Percentiles rank a stretch among this genome's conserved stretches.
phyloP scores from a whole-genome alignment of 2,113 vertebrate species.

The Aspidoscelis tigris region DNA sequence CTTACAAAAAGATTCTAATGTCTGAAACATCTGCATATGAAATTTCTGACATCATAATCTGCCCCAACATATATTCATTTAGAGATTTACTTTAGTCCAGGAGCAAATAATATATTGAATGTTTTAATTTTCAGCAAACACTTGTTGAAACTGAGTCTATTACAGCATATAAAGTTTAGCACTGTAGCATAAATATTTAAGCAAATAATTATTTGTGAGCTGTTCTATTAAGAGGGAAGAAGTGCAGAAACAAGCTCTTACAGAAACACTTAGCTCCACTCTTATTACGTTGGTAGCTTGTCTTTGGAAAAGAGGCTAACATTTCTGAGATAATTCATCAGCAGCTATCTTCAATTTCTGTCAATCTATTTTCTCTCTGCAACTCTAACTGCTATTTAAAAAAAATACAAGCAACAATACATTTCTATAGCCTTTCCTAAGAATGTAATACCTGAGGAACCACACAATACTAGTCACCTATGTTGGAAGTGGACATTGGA shows the following conservation, averaged over 20 bases:
- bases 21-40: constrained; percentile 12
- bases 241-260: not conserved
- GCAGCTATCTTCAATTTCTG: not conserved
- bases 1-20: constrained; percentile 37
- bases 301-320: constrained; percentile 33
- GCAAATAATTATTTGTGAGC: constrained; percentile 9
- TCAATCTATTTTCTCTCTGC: constrained; percentile 4
- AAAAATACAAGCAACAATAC: constrained; percentile 6
- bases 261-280: not conserved
- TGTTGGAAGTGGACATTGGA: not conserved
- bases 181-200: not conserved
- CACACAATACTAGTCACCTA: not conserved
- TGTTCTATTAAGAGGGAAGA: constrained; percentile 15
- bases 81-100: constrained; percentile 16
- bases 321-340: constrained; percentile 6
- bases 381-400: not conserved
- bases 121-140: constrained; percentile 12
- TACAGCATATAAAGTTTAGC: not conserved
- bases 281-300: not conserved
- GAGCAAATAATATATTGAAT: not conserved
- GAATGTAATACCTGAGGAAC: not conserved
- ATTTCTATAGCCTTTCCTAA: not conserved
- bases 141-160: constrained; percentile 4
- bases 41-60: constrained; percentile 19
- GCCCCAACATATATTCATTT: not conserved